phyloP scores from a whole-genome alignment of 1,140 invertebrate species.

The Pogonomyrmex californicus region DNA sequence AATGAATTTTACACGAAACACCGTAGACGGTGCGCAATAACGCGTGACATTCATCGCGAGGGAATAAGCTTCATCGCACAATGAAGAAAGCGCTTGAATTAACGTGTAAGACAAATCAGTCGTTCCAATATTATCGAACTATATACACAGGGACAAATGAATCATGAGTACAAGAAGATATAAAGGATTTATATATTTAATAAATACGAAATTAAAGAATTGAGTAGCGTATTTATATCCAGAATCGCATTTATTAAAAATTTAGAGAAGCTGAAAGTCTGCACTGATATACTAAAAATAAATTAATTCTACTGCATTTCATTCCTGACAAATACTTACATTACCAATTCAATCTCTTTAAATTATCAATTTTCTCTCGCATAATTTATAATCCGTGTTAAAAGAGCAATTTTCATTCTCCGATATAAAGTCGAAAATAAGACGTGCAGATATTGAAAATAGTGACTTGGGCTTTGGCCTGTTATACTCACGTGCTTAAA shows the following conservation, averaged over 20 bases:
- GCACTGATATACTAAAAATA: neutral
- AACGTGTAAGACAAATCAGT: neutral
- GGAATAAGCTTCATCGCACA: slow-evolving; percentile 16
- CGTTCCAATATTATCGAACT: slow-evolving; percentile 32
- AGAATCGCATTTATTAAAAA: neutral
- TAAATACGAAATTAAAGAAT: slow-evolving; percentile 1
- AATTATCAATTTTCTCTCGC: slow-evolving; percentile 22
- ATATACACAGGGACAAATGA: neutral
- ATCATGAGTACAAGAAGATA: neutral
- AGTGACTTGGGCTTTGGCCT: neutral
- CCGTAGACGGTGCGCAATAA: slow-evolving; percentile 50
- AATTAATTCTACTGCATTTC: neutral
- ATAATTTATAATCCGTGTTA: slow-evolving; percentile 22
- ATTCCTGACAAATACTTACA: neutral
- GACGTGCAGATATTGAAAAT: neutral
- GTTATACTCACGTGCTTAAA: slow-evolving; percentile 18
- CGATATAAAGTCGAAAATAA: neutral
- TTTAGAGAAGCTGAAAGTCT: neutral
- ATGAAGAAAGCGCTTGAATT: neutral
- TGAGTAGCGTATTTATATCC: neutral
- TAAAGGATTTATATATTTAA: neutral
- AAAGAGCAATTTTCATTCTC: neutral
- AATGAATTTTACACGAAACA: slow-evolving; percentile 74
- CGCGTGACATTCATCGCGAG: slow-evolving; percentile 55
- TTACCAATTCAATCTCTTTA: slow-evolving; percentile 1